phyloP scores from a whole-genome alignment of 2,888 invertebrate genomes.

The Limenitis camilla region DNA sequence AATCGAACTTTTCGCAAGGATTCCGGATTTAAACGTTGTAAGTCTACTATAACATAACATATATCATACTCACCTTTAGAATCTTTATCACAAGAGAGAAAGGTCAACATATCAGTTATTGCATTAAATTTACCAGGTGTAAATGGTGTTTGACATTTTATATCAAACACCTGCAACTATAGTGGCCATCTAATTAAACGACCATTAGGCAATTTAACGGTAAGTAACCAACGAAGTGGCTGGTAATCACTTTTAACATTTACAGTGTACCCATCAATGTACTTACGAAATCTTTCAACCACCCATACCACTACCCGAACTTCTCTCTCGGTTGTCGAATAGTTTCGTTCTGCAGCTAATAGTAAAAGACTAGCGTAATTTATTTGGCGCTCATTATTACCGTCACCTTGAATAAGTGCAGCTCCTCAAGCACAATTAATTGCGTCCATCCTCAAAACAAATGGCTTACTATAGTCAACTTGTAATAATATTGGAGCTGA shows the following conservation, averaged over 20 bases:
- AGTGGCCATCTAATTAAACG: too few species aligned
- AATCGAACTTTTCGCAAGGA: too few species aligned
- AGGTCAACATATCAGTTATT: too few species aligned
- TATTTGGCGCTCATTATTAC: slow-evolving; percentile 14
- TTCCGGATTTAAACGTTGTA: too few species aligned
- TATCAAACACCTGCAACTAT: too few species aligned
- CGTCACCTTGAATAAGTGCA: slow-evolving; percentile 24
- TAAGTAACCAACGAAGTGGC: slow-evolving; percentile 13
- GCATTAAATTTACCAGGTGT: too few species aligned
- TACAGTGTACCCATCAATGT: slow-evolving; percentile 41
- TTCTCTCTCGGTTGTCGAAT: slow-evolving; percentile 46
- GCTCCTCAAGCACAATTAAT: slow-evolving; percentile 22
- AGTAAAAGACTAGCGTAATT: slow-evolving; percentile 29
- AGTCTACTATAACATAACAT: too few species aligned
- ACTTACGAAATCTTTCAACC: slow-evolving; percentile 23
- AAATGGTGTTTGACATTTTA: too few species aligned
- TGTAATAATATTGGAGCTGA: slow-evolving; percentile 18
- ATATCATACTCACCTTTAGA: too few species aligned
- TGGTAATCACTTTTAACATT: slow-evolving; percentile 39
- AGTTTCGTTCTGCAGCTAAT: slow-evolving; percentile 36
- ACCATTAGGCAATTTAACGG: too few species aligned
- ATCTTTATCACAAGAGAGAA: too few species aligned
- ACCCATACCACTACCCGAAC: slow-evolving; percentile 25
- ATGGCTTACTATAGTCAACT: slow-evolving; percentile 14
- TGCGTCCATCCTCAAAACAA: slow-evolving; percentile 8